Evolutionary conservation across 2,113 vertebrate species (phyloP).

Genomic region (Elephantulus edwardii): DNA sequence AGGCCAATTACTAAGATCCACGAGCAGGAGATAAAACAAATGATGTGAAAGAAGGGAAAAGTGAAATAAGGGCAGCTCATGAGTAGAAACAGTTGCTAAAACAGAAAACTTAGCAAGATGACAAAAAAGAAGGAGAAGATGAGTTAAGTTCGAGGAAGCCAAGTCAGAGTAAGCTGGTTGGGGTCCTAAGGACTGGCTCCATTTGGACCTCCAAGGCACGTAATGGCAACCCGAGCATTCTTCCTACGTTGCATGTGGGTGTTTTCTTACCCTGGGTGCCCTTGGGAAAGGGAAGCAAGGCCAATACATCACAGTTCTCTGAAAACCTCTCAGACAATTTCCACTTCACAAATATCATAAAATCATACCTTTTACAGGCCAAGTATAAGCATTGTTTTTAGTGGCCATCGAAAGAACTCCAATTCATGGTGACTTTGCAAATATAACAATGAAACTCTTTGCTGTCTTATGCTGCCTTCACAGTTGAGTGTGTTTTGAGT

Average conservation of each 20-base stretch:
- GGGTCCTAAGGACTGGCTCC: neutral
- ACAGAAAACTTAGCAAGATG: neutral
- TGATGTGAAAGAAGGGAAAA: neutral
- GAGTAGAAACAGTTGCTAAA: neutral
- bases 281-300: neutral
- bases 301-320: neutral
- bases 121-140: neutral
- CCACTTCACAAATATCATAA: neutral
- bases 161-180: neutral
- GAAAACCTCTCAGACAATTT: neutral
- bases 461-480: neutral
- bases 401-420: neutral
- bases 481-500: neutral
- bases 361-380: neutral
- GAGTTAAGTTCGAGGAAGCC: neutral
- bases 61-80: neutral
- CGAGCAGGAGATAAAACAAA: neutral
- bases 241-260: neutral
- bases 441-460: too few species aligned
- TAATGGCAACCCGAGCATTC: neutral
- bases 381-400: neutral
- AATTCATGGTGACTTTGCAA: neutral
- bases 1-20: neutral
- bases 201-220: neutral
- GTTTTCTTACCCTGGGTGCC: neutral